Conservation (phyloP, 2,888 invertebrate species). For the Corbicula japonica region DNA sequence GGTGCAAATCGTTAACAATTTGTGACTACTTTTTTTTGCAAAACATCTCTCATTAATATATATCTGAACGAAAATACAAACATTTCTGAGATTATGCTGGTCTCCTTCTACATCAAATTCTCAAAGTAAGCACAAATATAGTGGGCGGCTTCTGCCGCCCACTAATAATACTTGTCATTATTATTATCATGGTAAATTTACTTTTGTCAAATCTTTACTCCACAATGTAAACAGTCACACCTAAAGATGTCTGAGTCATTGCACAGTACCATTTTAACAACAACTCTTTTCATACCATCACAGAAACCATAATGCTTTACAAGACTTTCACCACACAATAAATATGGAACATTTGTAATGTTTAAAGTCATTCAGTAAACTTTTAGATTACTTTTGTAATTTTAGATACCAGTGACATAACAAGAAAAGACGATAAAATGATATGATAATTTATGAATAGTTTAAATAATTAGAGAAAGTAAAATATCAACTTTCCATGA, state of each 20-base stretch:
- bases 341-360: background rate
- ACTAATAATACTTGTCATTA: background rate
- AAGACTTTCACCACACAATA: background rate
- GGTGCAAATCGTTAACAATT: too few relatives aligned
- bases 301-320: background rate
- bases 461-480: conserved; percentile 27
- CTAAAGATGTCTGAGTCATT: background rate
- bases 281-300: background rate
- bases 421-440: conserved; percentile 18
- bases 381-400: conserved; percentile 21
- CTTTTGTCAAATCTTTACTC: too few relatives aligned
- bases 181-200: too few relatives aligned
- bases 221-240: too few relatives aligned
- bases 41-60: too few relatives aligned
- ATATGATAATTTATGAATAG: conserved; percentile 37
- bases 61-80: too few relatives aligned
- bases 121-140: background rate
- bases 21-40: too few relatives aligned
- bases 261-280: background rate
- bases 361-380: conserved; percentile 22
- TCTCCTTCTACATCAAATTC: too few relatives aligned
- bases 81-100: too few relatives aligned
- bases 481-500: conserved; percentile 25
- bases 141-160: background rate
- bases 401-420: conserved; percentile 25